Conservation (phyloP, 2,888 invertebrate genomes). For the Melieria picta region DNA sequence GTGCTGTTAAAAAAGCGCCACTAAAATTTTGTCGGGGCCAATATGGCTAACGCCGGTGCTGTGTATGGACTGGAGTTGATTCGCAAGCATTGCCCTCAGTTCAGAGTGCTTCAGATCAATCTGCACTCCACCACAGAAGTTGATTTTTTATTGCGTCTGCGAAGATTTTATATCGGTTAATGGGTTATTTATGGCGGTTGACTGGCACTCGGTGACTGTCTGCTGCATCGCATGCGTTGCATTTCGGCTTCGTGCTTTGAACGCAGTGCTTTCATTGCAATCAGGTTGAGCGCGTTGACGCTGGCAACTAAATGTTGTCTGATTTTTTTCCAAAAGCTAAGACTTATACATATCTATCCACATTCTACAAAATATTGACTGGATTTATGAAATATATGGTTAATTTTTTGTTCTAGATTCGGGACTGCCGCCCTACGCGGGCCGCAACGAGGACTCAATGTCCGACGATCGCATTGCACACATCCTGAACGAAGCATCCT, state of each 20-base stretch:
- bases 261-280: background rate
- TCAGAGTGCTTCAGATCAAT: background rate
- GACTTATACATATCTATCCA: too few species aligned
- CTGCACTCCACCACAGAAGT: too few species aligned
- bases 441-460: slow-evolving; percentile 79
- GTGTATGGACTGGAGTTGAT: slow-evolving; percentile 13
- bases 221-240: background rate
- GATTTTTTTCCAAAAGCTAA: background rate
- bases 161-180: slow-evolving; percentile 57
- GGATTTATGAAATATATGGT: too few species aligned
- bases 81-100: slow-evolving; percentile 25
- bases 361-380: too few species aligned
- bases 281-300: background rate
- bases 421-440: slow-evolving; percentile 81
- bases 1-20: too few species aligned
- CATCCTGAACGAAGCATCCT: slow-evolving; percentile 92
- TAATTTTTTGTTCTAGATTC: slow-evolving; percentile 70
- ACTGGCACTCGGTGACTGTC: background rate
- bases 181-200: slow-evolving; percentile 56
- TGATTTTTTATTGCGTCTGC: too few species aligned
- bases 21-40: too few species aligned
- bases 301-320: slow-evolving; percentile 14
- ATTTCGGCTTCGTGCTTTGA: background rate
- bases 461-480: slow-evolving; percentile 94
- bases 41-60: too few species aligned